Base-by-base conservation (phyloP, 35 echinoderm and acorn worm species). In the Apostichopus parvimensis region DNA sequence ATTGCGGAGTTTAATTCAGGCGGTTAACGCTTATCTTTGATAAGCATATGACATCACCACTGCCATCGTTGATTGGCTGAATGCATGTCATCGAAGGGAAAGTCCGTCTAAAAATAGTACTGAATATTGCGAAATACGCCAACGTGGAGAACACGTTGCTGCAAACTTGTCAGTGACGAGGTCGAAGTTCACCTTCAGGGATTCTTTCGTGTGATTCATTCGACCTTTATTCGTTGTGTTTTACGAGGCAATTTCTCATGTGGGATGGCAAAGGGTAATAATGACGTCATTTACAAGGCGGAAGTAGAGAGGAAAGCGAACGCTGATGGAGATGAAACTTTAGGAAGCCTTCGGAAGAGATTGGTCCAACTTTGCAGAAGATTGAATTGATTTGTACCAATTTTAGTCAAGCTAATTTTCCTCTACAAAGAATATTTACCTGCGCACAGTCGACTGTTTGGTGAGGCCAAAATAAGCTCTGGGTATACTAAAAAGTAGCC, bases 91-190 rank as follows among this genome's bases (percentile, higher is more conserved):
- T n/a, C 68, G 54, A 24, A 68, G 86, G 86, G 86, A 73, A 88
- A 72, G 86, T 72, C 86, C 86, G 58, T 88, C 86, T 64, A 58
- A 88, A 88, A 88, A 88, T 88, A 88, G 86, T 72, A 18, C 52
- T 52, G 45, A 57, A 9, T 23, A 88, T 88, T 88, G 86, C 86
- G 86, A 60, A 68, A 88, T 88, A 45, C 25, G 58, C 62, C 61
- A 88, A 88, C 86, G 86, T 88, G 86, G 86, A 88, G 61, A 60
- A 28, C 21, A 62, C 21, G 21, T 26, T 87, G 83, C 10, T 9
- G 5, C 8, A 87, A 87, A 68, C 18, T 18, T 14, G 7, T 18
- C n/a, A 82, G 6, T 8, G 11, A 75, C 15, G 20, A 75, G 17
- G 71, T 75, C 71, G 71, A 75, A 75, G 71, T 75, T 75, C 71